Percentiles rank a stretch among this genome's conserved stretches.
phyloP scores from a whole-genome alignment of 2,797 vertebrate genomes.

The Helarctos malayanus region DNA sequence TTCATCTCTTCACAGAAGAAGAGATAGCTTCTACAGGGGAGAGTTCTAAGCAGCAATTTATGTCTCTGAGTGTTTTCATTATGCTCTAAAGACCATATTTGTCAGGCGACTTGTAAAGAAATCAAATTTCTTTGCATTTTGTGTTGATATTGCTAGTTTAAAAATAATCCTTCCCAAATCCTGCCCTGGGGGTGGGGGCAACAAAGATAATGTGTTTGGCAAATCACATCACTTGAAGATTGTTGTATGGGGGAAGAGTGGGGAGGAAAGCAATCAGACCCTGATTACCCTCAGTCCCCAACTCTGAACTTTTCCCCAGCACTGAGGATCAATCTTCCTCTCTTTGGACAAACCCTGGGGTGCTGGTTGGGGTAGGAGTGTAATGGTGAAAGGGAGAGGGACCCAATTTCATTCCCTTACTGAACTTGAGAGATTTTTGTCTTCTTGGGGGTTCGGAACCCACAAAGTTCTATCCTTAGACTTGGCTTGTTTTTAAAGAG shows the following conservation, averaged over 20 bases:
- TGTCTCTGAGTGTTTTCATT: constrained; percentile 11
- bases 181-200: not conserved
- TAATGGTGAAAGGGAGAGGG: not conserved
- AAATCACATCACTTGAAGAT: not conserved
- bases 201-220: not conserved
- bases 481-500: constrained; percentile 1
- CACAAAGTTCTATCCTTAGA: not conserved
- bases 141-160: constrained; percentile 24
- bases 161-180: constrained; percentile 26
- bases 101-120: constrained; percentile 56
- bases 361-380: not conserved
- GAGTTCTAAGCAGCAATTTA: constrained; percentile 26
- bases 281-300: not conserved
- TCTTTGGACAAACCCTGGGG: not conserved
- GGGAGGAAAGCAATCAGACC: not conserved
- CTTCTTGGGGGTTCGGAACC: not conserved
- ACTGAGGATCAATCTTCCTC: not conserved
- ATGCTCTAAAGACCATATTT: not conserved
- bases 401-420: not conserved
- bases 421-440: not conserved
- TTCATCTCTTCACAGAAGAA: not conserved
- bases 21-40: not conserved
- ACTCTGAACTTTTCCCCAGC: not conserved
- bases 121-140: constrained; percentile 17
- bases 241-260: not conserved